Conservation (phyloP, 2,113 vertebrate genomes). For the Chelonoidis abingdonii region DNA sequence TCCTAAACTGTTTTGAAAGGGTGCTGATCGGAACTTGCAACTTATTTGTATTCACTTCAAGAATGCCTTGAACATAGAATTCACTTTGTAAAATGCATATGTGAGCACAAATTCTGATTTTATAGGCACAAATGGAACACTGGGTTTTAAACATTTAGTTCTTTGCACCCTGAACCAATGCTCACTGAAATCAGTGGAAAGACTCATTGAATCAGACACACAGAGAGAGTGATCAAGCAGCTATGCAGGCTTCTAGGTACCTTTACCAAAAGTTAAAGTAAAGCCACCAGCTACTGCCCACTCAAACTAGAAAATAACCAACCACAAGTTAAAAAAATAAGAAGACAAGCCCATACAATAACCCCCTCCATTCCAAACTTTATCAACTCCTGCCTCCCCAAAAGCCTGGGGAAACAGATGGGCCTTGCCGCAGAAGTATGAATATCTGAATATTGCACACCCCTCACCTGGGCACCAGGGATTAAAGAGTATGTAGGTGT, state of each 20-base stretch:
- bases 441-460: background rate
- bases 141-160: background rate
- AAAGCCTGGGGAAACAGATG: background rate
- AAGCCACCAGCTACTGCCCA: background rate
- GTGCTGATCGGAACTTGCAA: background rate
- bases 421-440: background rate
- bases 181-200: background rate
- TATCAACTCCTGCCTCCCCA: background rate
- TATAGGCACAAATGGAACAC: background rate
- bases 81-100: background rate
- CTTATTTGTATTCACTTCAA: conserved; percentile 5
- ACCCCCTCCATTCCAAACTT: background rate
- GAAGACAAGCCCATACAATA: background rate
- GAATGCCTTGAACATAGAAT: background rate
- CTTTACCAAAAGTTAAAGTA: background rate
- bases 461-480: conserved; percentile 90
- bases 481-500: conserved; percentile 94
- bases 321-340: background rate
- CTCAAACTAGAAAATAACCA: background rate
- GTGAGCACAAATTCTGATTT: background rate
- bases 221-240: background rate
- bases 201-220: background rate
- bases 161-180: background rate
- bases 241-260: background rate
- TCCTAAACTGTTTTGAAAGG: background rate